These are phyloP conservation scores for Trichogramma dendrolimi DNA, from an alignment of 2,888 invertebrate genomes.

Conservation along the genomic window DNA sequence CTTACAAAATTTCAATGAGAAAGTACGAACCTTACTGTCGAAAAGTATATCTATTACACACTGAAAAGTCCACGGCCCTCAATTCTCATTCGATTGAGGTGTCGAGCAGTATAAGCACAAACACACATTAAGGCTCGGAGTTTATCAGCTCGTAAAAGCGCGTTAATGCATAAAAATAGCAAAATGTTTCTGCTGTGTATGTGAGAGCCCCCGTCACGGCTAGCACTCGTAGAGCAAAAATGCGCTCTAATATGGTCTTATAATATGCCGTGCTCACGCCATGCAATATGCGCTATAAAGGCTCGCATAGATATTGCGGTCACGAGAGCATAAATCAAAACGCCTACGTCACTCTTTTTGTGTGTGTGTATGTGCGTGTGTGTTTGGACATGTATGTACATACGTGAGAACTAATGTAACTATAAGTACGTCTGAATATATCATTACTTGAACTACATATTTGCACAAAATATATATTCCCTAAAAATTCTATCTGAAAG, in stretches of 20 bases:
- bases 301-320: constrained; percentile 37
- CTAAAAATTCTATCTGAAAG: no score
- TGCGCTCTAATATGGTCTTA: constrained; percentile 2
- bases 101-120: no score
- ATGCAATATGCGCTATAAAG: constrained; percentile 26
- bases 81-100: no score
- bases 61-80: no score
- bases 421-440: not conserved
- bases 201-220: not conserved
- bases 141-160: constrained; percentile 2
- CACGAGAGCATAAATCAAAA: constrained; percentile 44
- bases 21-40: no score
- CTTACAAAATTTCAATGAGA: no score
- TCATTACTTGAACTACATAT: no score
- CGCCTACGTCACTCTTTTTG: constrained; percentile 28
- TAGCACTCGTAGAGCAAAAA: not conserved
- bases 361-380: constrained; percentile 26
- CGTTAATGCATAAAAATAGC: constrained; percentile 21
- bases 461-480: no score
- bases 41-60: no score
- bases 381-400: constrained; percentile 39
- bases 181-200: constrained; percentile 1
- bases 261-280: constrained; percentile 3
- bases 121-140: not conserved
- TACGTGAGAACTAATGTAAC: not conserved